Base-by-base conservation (phyloP, 1,140 invertebrate species). In the Spodoptera litura region DNA sequence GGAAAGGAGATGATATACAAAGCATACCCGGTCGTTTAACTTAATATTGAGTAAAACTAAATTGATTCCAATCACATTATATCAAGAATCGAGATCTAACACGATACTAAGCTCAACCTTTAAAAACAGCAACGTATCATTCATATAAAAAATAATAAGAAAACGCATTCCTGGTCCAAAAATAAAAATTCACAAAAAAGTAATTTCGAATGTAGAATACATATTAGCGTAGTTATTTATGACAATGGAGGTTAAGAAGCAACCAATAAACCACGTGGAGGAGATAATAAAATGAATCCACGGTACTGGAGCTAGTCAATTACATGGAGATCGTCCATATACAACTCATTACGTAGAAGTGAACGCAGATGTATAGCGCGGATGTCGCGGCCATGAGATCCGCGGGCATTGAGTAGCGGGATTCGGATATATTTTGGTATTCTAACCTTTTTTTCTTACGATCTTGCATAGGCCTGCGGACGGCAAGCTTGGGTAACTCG, bases 271-370 rank as follows among this genome's bases (percentile, higher is more conserved):
- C 56, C 55, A 70, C 51, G n/a, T 15, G 66, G n/a, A 58, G 25
- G 72, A 27, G 71, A 78, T 80, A 82, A 84, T 84, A 82, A 82
- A 85, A 82, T 73, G 74, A 85, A 85, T 89, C 86, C 68, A 25
- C 68, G 68, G 25, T 13, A 66, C 64, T 68, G 25, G 20, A 53
- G 11, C 27, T 82, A 86, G 86, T 87, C 85, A 85, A 87, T 87
- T 87, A 84, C 81, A 85, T 66, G 59, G 76, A 51, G 78, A 84
- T 80, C 78, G 73, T 78, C 80, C 83, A 81, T 85, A 87, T 82
- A 86, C 83, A 85, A 85, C 84, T 90, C 87, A 88, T 89, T 88
- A 90, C 85, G 83, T 75, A 76, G 81, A 44, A 86, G 87, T 85
- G 86, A 83, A 86, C 83, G 64, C 83, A 78, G 64, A 52, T 20